Base-by-base conservation (phyloP, 2,113 vertebrate genomes). In the Aleadryas rufinucha region DNA sequence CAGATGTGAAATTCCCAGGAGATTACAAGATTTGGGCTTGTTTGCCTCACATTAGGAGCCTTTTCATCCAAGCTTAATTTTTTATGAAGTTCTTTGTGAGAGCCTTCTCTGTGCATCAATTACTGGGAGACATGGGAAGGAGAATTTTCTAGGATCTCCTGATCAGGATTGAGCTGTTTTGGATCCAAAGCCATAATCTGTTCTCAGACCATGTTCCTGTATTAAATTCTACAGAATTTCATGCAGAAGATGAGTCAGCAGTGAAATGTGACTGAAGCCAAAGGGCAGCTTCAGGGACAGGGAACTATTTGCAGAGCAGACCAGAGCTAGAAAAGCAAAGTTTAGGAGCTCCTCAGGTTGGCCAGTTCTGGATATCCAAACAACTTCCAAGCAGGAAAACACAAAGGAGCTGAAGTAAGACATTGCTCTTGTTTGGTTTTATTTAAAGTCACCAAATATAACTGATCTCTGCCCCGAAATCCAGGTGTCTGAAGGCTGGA, bases 171-270 rank as follows among this genome's bases (percentile, higher is more conserved):
- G 54, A 66, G 70, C 16, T 79, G 56, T 77, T 79, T 79, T 31
- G 80, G 76, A 72, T 86, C 71, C 76, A 35, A 18, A 49, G 82
- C 45, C 59, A 19, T 1, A 16, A 79, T 10, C 83, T 56, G 65
- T 11, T 37, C 79, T 37, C 63, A 93, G 74, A 64, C 49, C 85
- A 21, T 0, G 31, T 24, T 77, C 76, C 82, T 83, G 49, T 2
- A n/a, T 22, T 41, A 7, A 87, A 75, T 41, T n/a, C 49, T 49
- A 16, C 27, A 56, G 69, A 70, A 90, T 37, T 74, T n/a, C 15
- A 65, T 15, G 63, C 82, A 90, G 30, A 93, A 77, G 83, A 53
- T 33, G 83, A 96, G 45, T 59, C 94, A 96, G 85, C 57, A 87
- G 66, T 0, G 5, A 90, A 75, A 83, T 9, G 59, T 10, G 52